Percentiles rank a stretch among this genome's conserved stretches.
These are phyloP conservation scores for Cosmorhoe ocellata DNA, from an alignment of 2,888 invertebrate species.

Conservation along the genomic window DNA sequence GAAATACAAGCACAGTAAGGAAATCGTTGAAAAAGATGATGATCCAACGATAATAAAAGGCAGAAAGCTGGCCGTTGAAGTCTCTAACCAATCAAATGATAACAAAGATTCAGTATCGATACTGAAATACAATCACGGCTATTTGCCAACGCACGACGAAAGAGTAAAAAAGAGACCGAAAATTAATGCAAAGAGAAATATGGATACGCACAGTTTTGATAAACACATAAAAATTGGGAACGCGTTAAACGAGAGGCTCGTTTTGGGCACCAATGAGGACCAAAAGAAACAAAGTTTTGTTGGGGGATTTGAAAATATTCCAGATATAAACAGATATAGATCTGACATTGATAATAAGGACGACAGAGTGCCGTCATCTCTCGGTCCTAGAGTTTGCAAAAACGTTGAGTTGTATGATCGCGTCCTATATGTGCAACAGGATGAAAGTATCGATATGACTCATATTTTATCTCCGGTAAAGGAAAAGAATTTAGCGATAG, in stretches of 20 bases:
- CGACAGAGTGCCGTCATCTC: constrained; percentile 50
- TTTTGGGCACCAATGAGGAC: constrained; percentile 54
- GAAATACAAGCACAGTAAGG: constrained; percentile 54
- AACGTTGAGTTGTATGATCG: constrained; percentile 60
- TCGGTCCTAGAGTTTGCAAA: constrained; percentile 58
- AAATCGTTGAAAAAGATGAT: constrained; percentile 42
- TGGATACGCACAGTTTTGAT: constrained; percentile 46
- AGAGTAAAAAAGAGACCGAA: constrained; percentile 27
- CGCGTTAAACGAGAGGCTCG: constrained; percentile 61
- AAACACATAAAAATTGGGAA: constrained; percentile 70
- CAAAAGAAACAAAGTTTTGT: constrained; percentile 62
- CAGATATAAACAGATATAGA: constrained; percentile 65
- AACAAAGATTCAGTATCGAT: constrained; percentile 53
- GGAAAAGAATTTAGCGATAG: constrained; percentile 58
- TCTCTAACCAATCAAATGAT: constrained; percentile 55
- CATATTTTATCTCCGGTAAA: constrained; percentile 62
- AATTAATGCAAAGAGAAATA: constrained; percentile 29
- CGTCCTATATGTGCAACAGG: constrained; percentile 62
- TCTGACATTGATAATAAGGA: constrained; percentile 53
- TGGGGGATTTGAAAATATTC: constrained; percentile 61
- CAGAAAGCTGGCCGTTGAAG: constrained; percentile 52
- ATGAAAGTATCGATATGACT: constrained; percentile 63
- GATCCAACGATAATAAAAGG: constrained; percentile 49
- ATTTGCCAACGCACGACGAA: constrained; percentile 47
- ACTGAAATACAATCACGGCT: constrained; percentile 65